phyloP scores from a whole-genome alignment of 2,888 invertebrate genomes.

The Hanleya hanleyi region DNA sequence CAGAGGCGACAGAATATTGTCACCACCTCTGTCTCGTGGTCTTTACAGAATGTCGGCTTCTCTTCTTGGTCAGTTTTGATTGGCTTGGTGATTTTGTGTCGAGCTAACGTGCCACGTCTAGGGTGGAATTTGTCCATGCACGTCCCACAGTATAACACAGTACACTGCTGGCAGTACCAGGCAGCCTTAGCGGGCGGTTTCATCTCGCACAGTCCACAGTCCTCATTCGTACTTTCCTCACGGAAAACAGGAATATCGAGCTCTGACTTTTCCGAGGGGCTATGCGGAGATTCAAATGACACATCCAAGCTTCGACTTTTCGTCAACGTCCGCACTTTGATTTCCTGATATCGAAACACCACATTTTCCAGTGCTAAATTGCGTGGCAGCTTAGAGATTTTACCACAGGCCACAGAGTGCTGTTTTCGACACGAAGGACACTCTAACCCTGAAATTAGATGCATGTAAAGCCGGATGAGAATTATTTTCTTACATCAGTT shows the following conservation, averaged over 20 bases:
- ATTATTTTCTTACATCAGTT: too few species aligned
- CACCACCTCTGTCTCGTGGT: slow-evolving; percentile 57
- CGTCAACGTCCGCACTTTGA: slow-evolving; percentile 58
- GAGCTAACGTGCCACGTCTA: slow-evolving; percentile 54
- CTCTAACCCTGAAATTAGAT: slow-evolving; percentile 55
- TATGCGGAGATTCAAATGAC: slow-evolving; percentile 31
- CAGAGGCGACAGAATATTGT: slow-evolving; percentile 67
- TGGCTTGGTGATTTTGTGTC: slow-evolving; percentile 52
- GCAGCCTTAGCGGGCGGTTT: slow-evolving; percentile 48
- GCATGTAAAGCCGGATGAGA: too few species aligned
- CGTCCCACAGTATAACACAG: slow-evolving; percentile 62
- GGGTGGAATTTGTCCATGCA: slow-evolving; percentile 66
- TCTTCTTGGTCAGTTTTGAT: slow-evolving; percentile 36
- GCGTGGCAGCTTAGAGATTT: slow-evolving; percentile 56
- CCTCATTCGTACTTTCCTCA: slow-evolving; percentile 37
- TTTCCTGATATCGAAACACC: slow-evolving; percentile 67
- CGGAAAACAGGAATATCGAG: slow-evolving; percentile 35
- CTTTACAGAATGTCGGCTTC: slow-evolving; percentile 53
- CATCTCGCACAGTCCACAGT: slow-evolving; percentile 63
- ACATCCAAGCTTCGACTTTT: slow-evolving; percentile 51
- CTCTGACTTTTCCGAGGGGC: slow-evolving; percentile 20
- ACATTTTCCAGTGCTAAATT: slow-evolving; percentile 69
- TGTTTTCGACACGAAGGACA: slow-evolving; percentile 67
- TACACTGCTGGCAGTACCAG: slow-evolving; percentile 67
- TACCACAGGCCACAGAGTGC: slow-evolving; percentile 48